A percentile compares a stretch with the other conserved stretches of the same genome.
Conservation (phyloP, 2,113 vertebrate species). For the Pachyramphus minor region DNA sequence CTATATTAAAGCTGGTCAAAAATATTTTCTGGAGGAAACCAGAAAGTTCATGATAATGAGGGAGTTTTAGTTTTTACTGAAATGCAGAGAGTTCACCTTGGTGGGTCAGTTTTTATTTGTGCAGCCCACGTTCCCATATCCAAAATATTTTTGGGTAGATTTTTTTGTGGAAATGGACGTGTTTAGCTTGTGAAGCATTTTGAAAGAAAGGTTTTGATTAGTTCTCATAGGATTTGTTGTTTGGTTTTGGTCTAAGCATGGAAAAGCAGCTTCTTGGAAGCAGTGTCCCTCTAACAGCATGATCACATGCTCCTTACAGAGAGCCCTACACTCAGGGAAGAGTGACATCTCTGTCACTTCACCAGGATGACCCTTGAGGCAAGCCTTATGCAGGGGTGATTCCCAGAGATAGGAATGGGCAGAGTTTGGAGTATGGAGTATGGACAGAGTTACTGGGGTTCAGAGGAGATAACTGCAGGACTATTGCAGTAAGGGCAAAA, state of each 20-base stretch:
- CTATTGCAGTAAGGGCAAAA: not conserved
- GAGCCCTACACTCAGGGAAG: not conserved
- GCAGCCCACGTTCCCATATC: not conserved
- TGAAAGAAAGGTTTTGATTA: not conserved
- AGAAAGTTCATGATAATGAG: not conserved
- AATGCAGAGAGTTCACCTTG: not conserved
- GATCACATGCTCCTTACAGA: not conserved
- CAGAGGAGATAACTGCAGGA: not conserved
- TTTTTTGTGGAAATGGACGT: not conserved
- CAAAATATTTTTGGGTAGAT: not conserved
- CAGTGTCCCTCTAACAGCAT: not conserved
- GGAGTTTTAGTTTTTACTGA: not conserved
- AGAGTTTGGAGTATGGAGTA: too few relatives aligned
- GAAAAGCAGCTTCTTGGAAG: not conserved
- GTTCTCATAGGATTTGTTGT: not conserved
- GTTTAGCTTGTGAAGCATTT: not conserved
- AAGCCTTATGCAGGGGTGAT: not conserved
- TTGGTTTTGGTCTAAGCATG: not conserved
- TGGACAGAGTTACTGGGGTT: not conserved
- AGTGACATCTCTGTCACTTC: not conserved
- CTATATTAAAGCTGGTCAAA: not conserved
- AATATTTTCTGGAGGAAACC: not conserved
- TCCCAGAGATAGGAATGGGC: accelerated
- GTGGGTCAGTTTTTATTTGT: not conserved
- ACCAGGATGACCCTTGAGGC: not conserved